These are phyloP conservation scores for Tinea semifulvella DNA, from an alignment of 2,888 invertebrate species.

Conservation along the genomic window DNA sequence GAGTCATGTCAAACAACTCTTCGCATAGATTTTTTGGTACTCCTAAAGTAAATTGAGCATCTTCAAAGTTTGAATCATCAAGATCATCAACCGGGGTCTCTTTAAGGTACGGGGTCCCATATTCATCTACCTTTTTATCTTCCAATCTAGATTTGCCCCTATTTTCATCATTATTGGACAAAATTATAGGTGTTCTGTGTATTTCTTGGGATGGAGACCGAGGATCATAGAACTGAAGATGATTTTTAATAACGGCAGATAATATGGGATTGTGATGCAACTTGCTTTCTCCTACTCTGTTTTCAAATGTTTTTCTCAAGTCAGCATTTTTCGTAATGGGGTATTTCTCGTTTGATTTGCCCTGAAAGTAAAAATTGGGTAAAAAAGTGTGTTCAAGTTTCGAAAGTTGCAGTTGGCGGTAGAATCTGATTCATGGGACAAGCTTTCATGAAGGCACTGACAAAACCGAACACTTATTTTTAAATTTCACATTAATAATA, in stretches of 20 bases:
- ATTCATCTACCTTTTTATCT: slow-evolving; percentile 25
- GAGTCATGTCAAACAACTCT: slow-evolving; percentile 41
- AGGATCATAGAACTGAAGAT: slow-evolving; percentile 62
- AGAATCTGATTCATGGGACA: no score
- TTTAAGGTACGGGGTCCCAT: slow-evolving; percentile 35
- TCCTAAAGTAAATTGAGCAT: slow-evolving; percentile 29
- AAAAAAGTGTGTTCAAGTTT: no score
- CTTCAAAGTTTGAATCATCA: slow-evolving; percentile 31
- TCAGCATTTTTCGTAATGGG: slow-evolving; percentile 61
- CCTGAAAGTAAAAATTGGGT: slow-evolving; percentile 39
- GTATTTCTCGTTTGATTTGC: slow-evolving; percentile 44
- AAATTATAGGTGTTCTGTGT: slow-evolving; percentile 66
- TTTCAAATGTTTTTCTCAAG: slow-evolving; percentile 55
- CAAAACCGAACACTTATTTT: no score
- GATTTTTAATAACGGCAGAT: slow-evolving; percentile 56
- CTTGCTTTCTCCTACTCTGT: slow-evolving; percentile 37
- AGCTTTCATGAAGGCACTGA: no score
- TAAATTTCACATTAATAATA: no score
- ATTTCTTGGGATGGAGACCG: slow-evolving; percentile 69
- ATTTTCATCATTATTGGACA: slow-evolving; percentile 32
- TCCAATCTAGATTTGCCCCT: slow-evolving; percentile 27
- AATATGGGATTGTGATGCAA: slow-evolving; percentile 53
- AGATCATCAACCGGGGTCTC: slow-evolving; percentile 27
- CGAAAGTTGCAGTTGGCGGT: no score
- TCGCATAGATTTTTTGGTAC: slow-evolving; percentile 49